Base-by-base conservation (phyloP, 2,797 vertebrate genomes). In the Pipistrellus pygmaeus region DNA sequence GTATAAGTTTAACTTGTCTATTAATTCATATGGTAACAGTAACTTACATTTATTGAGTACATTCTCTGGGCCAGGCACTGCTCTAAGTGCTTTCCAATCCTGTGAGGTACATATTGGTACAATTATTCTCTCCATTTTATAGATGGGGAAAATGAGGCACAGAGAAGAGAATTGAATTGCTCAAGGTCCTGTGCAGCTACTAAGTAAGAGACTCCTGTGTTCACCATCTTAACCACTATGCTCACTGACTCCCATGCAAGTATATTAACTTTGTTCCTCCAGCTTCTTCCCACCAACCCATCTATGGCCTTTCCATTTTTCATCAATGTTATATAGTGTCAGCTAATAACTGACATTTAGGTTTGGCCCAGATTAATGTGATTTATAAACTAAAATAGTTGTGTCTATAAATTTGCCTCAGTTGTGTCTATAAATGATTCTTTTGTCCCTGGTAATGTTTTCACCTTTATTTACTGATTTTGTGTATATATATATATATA, bases 271-370 rank as follows among this genome's bases (percentile, higher is more conserved):
- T 82, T 17, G 44, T 55, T 41, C 41, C 60, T 71, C 27, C 27
- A 38, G 20, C 60, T 62, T 62, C 27, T 46, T 84, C 27, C 18
- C 20, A 55, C 21, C 53, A 55, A 55, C 21, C 6, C 66, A 14
- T 41, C 55, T 66, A 57, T 60, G 30, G 12, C 57, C 7, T 84
- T 8, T 78, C 23, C 5, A 6, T 23, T 46, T 86, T 95, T 92
- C 27, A 64, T 69, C 85, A 82, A 30, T 66, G 83, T 55, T 73
- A 18, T 55, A 46, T 55, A 46, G 75, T 23, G 2, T 68, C 55
- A 35, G 41, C 46, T 68, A 92, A 62, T n/a, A n/a, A n/a, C n/a
- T n/a, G n/a, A n/a, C 51, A 78, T 88, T 94, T 93, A 38, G n/a
- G 8, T 62, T 75, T 88, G 46, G 51, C 46, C 2, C 38, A 46